These are phyloP conservation scores for Alligator sinensis DNA, from an alignment of 2,113 vertebrate genomes.

Conservation along the genomic window DNA sequence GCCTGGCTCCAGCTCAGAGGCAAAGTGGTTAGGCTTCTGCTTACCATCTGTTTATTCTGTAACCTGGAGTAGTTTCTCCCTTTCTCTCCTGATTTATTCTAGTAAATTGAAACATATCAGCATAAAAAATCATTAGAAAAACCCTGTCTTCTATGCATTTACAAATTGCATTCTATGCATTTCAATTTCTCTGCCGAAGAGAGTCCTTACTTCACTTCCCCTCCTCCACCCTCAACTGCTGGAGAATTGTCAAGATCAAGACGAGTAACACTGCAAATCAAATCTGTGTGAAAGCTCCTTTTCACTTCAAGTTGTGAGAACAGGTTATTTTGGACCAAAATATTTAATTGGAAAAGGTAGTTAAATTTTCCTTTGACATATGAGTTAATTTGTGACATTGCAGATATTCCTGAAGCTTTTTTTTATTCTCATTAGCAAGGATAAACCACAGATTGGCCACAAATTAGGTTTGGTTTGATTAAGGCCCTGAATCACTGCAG, in stretches of 20 bases:
- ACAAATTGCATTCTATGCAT: not conserved
- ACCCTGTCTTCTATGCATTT: not conserved
- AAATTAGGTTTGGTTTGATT: not conserved
- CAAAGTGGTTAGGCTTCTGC: constrained; percentile 5
- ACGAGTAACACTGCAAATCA: constrained; percentile 31
- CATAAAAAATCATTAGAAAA: not conserved
- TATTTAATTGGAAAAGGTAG: not conserved
- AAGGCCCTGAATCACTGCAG: not conserved
- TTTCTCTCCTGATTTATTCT: not conserved
- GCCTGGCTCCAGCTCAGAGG: constrained; percentile 30
- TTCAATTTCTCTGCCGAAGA: constrained; percentile 26
- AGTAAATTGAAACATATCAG: not conserved
- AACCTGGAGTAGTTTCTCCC: not conserved
- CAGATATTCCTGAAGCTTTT: not conserved
- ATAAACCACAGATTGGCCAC: not conserved
- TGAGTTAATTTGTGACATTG: not conserved
- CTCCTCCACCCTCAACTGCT: not conserved
- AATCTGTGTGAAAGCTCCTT: constrained; percentile 3
- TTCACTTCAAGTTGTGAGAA: not conserved
- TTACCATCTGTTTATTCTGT: constrained; percentile 23
- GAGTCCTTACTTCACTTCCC: constrained; percentile 14
- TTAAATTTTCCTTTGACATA: not conserved
- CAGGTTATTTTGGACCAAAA: constrained; percentile 9
- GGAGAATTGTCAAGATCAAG: constrained; percentile 34
- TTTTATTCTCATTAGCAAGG: not conserved